These are phyloP conservation scores for Apis laboriosa DNA, from an alignment of 1,140 invertebrate genomes.

Conservation along the genomic window DNA sequence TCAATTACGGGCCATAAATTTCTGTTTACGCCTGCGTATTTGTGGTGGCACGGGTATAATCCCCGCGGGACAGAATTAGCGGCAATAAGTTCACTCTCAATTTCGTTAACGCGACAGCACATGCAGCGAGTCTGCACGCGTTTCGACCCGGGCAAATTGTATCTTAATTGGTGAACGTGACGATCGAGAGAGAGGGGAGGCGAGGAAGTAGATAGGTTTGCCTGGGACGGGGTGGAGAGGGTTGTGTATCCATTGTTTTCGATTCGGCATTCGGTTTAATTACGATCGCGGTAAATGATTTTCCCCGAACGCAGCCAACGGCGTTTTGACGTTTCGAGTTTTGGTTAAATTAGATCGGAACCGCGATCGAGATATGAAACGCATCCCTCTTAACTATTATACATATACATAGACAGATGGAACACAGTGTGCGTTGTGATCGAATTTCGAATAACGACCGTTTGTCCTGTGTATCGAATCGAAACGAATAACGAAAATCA, in stretches of 20 bases:
- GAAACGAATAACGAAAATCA: no score
- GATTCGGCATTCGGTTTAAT: slow-evolving; percentile 9
- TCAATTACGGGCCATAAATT: slow-evolving; percentile 46
- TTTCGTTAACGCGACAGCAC: slow-evolving; percentile 29
- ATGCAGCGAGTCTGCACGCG: neutral
- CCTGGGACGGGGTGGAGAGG: neutral
- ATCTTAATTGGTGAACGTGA: slow-evolving; percentile 40
- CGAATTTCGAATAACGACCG: no score
- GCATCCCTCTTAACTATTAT: neutral
- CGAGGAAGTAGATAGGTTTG: neutral
- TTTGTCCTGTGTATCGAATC: no score
- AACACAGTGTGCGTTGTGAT: no score
- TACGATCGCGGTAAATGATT: slow-evolving; percentile 18
- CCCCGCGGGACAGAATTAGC: slow-evolving; percentile 16
- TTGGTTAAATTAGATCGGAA: neutral
- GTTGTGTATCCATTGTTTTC: slow-evolving; percentile 6
- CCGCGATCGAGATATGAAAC: neutral
- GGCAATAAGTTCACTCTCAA: slow-evolving; percentile 42
- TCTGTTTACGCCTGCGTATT: slow-evolving; percentile 21
- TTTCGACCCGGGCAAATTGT: slow-evolving; percentile 25
- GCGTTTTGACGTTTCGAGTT: neutral
- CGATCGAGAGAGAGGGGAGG: neutral
- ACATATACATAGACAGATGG: no score
- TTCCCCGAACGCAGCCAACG: neutral
- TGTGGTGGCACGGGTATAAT: neutral